phyloP scores from a whole-genome alignment of 2,888 invertebrate genomes.

The Cheilosia impressa region DNA sequence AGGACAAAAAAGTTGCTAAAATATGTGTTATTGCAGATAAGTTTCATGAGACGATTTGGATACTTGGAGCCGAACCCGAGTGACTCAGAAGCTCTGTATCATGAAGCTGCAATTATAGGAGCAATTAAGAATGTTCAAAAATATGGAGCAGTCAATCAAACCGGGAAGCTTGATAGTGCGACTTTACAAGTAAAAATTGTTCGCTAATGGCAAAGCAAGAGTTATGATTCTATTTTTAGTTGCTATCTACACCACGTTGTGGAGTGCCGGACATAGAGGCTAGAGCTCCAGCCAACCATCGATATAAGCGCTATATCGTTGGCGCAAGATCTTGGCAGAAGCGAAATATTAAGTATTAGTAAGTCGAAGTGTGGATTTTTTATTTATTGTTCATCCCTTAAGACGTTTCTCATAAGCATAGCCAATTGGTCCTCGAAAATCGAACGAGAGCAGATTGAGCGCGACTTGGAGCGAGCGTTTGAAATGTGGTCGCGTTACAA shows the following conservation, averaged over 20 bases:
- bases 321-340: constrained; percentile 89
- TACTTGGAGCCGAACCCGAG: constrained; percentile 85
- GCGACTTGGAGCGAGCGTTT: constrained; percentile 86
- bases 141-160: constrained; percentile 88
- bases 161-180: constrained; percentile 87
- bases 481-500: constrained; percentile 89
- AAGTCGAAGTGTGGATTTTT: constrained; percentile 78
- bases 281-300: constrained; percentile 72
- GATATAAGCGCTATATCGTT: constrained; percentile 86
- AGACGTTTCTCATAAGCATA: constrained; percentile 84
- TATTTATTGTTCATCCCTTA: background rate
- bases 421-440: constrained; percentile 88
- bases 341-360: constrained; percentile 88
- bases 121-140: constrained; percentile 88
- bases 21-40: constrained; percentile 83
- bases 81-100: constrained; percentile 86
- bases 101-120: constrained; percentile 86
- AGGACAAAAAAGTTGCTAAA: background rate
- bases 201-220: background rate
- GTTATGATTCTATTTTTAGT: constrained; percentile 83
- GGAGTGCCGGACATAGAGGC: constrained; percentile 88
- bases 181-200: constrained; percentile 85
- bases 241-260: constrained; percentile 88
- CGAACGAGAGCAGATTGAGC: constrained; percentile 85
- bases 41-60: constrained; percentile 89